A percentile compares a stretch with the other conserved stretches of the same genome.
phyloP scores from a whole-genome alignment of 2,888 invertebrate genomes.

The Oscheius sp. region DNA sequence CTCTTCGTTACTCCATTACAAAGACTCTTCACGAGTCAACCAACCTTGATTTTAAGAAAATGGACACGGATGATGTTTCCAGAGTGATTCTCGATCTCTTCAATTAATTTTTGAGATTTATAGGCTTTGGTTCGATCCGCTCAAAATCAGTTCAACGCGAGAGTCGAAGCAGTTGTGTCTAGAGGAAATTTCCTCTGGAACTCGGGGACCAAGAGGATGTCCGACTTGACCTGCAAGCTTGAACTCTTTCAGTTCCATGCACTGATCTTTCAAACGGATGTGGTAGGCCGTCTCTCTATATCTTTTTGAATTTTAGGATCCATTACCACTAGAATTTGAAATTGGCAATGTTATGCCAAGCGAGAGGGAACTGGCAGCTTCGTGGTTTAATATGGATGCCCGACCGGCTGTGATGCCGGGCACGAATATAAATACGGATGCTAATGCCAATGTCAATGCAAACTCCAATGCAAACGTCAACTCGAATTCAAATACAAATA shows the following conservation, averaged over 20 bases:
- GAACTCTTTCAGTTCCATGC: neutral
- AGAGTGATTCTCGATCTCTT: too few relatives aligned
- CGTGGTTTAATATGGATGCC: too few relatives aligned
- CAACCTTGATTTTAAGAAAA: constrained; percentile 15
- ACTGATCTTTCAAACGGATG: constrained; percentile 10
- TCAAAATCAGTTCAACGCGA: neutral
- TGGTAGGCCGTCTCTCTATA: neutral
- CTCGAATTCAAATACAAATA: neutral
- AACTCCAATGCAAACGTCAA: neutral
- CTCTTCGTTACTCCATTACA: constrained; percentile 41
- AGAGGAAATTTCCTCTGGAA: constrained; percentile 6
- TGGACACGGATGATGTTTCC: constrained; percentile 22
- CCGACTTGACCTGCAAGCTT: neutral
- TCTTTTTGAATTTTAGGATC: neutral
- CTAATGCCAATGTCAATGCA: neutral
- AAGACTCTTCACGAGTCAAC: constrained; percentile 37
- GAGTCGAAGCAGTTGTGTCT: constrained; percentile 4
- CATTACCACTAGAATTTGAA: neutral
- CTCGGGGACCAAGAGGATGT: neutral
- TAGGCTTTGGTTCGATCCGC: neutral
- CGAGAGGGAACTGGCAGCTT: too few relatives aligned
- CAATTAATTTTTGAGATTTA: neutral
- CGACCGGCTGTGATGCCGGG: neutral
- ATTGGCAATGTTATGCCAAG: neutral
- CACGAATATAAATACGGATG: neutral